A percentile compares a stretch with the other conserved stretches of the same genome.
Conservation (phyloP, 2,113 vertebrate species). For the Calcarius ornatus region DNA sequence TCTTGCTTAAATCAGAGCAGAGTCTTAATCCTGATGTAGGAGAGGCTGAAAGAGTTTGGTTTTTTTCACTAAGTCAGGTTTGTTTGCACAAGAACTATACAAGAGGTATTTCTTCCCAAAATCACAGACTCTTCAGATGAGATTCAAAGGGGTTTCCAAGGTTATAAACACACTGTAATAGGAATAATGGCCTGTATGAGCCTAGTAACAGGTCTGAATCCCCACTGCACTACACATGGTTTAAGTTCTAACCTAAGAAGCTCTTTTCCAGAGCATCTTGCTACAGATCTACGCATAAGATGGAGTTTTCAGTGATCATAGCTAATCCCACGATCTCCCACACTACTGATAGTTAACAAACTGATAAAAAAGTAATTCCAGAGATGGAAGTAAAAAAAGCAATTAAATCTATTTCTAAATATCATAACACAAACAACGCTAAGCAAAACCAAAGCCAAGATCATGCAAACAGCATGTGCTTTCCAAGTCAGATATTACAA, state of each 20-base stretch:
- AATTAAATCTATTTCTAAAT: not conserved
- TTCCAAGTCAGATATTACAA: not conserved
- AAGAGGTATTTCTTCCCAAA: not conserved
- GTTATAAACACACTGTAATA: not conserved
- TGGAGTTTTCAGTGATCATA: not conserved
- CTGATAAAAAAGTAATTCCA: not conserved
- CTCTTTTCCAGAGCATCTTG: not conserved
- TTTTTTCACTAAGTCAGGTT: not conserved
- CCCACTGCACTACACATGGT: not conserved
- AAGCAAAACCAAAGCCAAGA: not conserved
- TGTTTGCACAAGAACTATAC: not conserved
- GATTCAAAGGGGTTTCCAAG: not conserved
- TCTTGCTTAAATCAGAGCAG: not conserved
- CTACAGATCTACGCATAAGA: not conserved
- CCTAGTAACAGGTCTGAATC: not conserved
- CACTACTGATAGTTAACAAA: not conserved
- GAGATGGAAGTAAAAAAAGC: not conserved
- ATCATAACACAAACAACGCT: not conserved
- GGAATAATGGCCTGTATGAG: not conserved
- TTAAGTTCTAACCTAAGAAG: not conserved
- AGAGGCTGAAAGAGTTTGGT: not conserved
- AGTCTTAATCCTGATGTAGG: not conserved
- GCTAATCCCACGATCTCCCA: not conserved
- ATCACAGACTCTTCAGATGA: not conserved
- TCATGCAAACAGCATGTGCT: not conserved